Percentiles rank a stretch among this genome's conserved stretches.
Conservation (phyloP, 2,797 vertebrate species). For the Muscicapa comitata region DNA sequence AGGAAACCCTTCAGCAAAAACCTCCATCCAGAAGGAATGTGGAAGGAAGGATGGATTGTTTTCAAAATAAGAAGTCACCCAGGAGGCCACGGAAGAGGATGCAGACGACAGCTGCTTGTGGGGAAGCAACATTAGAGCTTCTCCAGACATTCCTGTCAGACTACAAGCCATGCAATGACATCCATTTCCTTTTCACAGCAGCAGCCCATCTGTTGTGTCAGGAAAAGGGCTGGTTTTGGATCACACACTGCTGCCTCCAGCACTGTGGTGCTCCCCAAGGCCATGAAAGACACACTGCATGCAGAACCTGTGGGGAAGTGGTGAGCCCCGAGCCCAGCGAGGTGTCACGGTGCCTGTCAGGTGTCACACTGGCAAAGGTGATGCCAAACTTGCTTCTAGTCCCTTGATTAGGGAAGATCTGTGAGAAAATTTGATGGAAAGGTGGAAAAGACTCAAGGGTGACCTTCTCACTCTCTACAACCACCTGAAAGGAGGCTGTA, state of each 20-base stretch:
- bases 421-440: neutral
- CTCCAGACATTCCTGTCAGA: conserved; percentile 28
- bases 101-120: conserved; percentile 17
- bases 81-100: conserved; percentile 27
- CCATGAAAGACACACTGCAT: neutral
- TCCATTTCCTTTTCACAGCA: neutral
- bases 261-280: neutral
- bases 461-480: neutral
- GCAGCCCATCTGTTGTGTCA: conserved; percentile 6
- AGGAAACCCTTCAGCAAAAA: conserved; percentile 35
- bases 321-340: accelerated
- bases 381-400: neutral
- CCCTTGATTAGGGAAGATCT: neutral
- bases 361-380: neutral
- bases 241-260: neutral
- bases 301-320: neutral
- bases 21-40: neutral
- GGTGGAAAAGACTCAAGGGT: neutral
- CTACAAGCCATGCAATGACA: neutral
- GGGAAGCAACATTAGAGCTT: neutral
- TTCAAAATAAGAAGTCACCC: conserved; percentile 19
- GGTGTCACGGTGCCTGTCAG: accelerated
- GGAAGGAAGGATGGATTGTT: conserved; percentile 10
- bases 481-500: neutral
- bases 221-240: neutral